Conservation (phyloP, 2,888 invertebrate genomes). For the Spicauda simplicius region DNA sequence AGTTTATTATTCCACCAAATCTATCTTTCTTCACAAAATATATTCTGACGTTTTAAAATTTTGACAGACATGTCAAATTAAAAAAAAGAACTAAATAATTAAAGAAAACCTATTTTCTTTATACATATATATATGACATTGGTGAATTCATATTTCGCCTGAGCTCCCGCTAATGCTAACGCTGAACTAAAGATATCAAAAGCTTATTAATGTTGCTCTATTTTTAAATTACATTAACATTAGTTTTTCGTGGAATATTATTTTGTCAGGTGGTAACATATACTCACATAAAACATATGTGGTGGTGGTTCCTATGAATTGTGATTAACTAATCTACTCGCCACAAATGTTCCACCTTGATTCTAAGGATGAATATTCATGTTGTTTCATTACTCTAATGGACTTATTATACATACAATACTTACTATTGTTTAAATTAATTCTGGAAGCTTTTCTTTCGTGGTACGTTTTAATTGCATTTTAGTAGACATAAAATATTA, state of each 20-base stretch:
- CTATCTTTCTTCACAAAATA: too few species aligned
- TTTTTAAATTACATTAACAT: background rate
- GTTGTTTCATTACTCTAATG: constrained; percentile 24
- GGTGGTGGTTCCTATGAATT: background rate
- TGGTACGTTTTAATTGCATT: background rate
- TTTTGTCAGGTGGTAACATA: background rate
- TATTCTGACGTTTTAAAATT: too few species aligned
- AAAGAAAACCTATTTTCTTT: too few species aligned
- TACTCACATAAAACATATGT: background rate
- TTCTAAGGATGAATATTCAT: constrained; percentile 23
- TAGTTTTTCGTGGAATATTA: background rate
- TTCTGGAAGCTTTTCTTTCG: background rate
- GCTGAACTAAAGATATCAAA: background rate
- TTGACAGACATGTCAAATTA: too few species aligned
- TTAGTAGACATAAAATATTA: too few species aligned
- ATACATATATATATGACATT: too few species aligned
- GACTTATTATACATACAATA: background rate
- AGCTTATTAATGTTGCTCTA: background rate
- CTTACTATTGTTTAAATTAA: background rate
- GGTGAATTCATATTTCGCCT: too few species aligned
- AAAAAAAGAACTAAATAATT: too few species aligned
- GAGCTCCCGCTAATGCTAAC: too few species aligned
- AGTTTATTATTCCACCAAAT: too few species aligned
- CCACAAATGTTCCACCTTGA: constrained; percentile 17
- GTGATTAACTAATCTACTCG: constrained; percentile 19